phyloP scores from a whole-genome alignment of 2,113 vertebrate genomes.

The Colistium nudipinnis region DNA sequence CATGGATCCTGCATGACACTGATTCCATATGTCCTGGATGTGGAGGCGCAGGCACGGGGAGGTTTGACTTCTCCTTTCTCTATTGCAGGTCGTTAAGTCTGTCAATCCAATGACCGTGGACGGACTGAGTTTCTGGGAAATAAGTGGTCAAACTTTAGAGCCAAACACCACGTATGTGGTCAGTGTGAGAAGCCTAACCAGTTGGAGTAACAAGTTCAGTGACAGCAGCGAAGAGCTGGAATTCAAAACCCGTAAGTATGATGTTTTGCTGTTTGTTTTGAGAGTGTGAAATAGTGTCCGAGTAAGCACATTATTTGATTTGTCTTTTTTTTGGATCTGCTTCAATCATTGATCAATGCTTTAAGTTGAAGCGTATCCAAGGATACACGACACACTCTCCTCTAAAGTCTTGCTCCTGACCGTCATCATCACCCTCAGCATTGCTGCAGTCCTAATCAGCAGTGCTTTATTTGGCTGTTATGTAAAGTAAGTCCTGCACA shows the following conservation, averaged over 20 bases:
- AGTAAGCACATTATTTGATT: background rate
- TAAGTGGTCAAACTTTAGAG: slow-evolving; percentile 46
- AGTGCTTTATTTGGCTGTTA: slow-evolving; percentile 22
- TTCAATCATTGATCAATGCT: too few relatives aligned
- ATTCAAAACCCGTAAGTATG: slow-evolving; percentile 70
- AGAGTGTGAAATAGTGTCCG: background rate
- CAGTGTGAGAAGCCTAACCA: slow-evolving; percentile 13
- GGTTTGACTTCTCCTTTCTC: background rate
- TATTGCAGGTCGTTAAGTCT: rapidly evolving
- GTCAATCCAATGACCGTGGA: rapidly evolving
- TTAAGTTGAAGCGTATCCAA: too few relatives aligned
- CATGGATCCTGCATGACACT: background rate
- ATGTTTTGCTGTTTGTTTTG: background rate
- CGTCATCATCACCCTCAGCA: slow-evolving; percentile 44
- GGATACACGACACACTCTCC: too few relatives aligned
- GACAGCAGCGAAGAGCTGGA: slow-evolving; percentile 64
- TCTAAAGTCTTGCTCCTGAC: rapidly evolving
- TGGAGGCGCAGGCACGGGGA: background rate
- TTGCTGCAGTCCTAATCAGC: slow-evolving; percentile 50
- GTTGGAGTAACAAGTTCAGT: background rate
- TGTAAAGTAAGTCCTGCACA: slow-evolving; percentile 67
- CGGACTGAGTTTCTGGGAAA: background rate
- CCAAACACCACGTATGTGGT: slow-evolving; percentile 61
- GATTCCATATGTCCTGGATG: background rate
- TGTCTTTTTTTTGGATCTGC: too few relatives aligned